A percentile compares a stretch with the other conserved stretches of the same genome.
Evolutionary conservation across 2,888 invertebrate species (phyloP).

Genomic region (Pachydiplax longipennis): DNA sequence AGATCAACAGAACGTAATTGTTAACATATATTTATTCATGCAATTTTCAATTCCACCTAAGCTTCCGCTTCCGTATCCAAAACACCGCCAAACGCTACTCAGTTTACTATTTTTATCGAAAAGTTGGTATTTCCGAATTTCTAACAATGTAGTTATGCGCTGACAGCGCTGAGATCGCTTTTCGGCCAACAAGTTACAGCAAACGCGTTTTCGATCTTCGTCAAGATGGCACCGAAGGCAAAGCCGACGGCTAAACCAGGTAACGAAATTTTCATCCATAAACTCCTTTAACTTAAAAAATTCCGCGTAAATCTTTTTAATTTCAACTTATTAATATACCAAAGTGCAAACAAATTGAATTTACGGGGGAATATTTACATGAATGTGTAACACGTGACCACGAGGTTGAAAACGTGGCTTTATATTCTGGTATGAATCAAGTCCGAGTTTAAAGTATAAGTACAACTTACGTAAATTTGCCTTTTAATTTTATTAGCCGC

Average conservation of each 20-base stretch:
- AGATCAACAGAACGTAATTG: not conserved
- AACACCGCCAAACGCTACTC: not conserved
- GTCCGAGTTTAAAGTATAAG: not conserved
- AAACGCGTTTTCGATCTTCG: not conserved
- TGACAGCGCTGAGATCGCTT: not conserved
- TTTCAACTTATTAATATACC: conserved; percentile 7
- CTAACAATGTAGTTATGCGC: not conserved
- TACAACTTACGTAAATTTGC: not conserved
- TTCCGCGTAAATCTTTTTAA: conserved; percentile 46
- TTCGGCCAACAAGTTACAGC: not conserved
- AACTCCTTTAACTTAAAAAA: conserved; percentile 59
- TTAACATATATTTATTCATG: not conserved
- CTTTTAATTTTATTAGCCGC: conserved; percentile 51
- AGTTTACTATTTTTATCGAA: not conserved
- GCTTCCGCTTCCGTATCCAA: not conserved
- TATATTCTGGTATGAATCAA: not conserved
- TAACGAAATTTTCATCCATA: not conserved
- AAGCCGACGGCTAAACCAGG: conserved; percentile 80
- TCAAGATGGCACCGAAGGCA: conserved; percentile 87
- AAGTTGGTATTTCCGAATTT: not conserved
- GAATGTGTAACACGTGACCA: not conserved
- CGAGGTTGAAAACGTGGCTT: conserved; percentile 31
- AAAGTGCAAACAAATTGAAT: not conserved
- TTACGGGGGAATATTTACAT: not conserved
- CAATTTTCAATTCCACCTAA: not conserved